phyloP scores from a whole-genome alignment of 1,140 invertebrate species.

The Goniozus legneri region DNA sequence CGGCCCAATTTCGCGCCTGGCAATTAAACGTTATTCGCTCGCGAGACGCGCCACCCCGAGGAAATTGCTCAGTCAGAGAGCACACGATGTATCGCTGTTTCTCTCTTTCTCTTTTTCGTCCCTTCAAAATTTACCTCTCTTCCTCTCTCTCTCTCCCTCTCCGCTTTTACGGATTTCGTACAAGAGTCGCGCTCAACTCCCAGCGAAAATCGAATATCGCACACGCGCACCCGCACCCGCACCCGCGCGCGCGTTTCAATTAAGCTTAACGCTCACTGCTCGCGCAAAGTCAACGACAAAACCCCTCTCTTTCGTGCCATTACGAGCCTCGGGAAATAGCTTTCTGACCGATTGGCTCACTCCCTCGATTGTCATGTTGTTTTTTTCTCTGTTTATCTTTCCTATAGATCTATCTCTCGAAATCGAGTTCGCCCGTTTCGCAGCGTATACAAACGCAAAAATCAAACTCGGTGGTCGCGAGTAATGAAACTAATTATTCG shows the following conservation, averaged over 20 bases:
- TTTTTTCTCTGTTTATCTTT: not conserved
- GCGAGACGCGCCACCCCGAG: constrained; percentile 13
- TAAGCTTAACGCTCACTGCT: constrained; percentile 11
- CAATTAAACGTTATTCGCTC: constrained; percentile 35
- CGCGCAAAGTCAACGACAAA: no score
- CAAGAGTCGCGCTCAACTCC: not conserved
- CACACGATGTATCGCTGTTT: constrained; percentile 16
- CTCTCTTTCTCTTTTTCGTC: constrained; percentile 2
- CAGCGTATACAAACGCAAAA: no score
- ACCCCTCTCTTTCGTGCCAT: no score
- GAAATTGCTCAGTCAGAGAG: constrained; percentile 25
- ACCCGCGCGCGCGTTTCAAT: constrained; percentile 22
- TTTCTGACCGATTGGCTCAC: no score
- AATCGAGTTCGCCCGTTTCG: no score
- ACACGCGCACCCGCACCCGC: no score
- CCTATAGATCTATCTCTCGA: not conserved
- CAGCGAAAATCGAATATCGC: constrained; percentile 19
- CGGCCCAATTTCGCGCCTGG: constrained; percentile 31
- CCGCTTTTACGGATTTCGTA: constrained; percentile 2
- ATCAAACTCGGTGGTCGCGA: no score
- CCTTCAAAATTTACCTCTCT: not conserved
- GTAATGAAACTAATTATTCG: no score
- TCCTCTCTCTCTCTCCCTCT: not conserved
- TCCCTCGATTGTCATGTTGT: no score
- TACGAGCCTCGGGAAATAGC: no score